Evolutionary conservation across 1,140 invertebrate species (phyloP).

Genomic region (Melitaea cinxia): DNA sequence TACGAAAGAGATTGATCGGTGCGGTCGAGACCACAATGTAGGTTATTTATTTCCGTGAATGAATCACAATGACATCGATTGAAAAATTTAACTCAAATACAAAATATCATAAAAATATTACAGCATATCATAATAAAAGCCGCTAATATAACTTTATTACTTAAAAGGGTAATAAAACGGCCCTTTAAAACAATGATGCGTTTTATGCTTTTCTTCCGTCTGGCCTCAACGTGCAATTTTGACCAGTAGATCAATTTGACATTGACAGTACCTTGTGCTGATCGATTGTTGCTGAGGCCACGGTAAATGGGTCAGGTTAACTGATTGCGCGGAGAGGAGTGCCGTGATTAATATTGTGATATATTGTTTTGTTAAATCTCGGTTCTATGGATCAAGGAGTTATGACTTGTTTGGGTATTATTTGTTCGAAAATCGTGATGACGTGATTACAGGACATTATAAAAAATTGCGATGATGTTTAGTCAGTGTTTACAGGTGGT

Average conservation of each 20-base stretch:
- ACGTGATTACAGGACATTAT: too few species aligned
- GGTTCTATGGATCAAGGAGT: too few species aligned
- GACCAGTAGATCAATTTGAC: slow-evolving; percentile 40
- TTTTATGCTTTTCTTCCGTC: slow-evolving; percentile 33
- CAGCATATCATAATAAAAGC: not conserved
- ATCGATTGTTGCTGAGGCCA: slow-evolving; percentile 13
- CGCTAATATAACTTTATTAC: not conserved
- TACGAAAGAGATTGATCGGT: too few species aligned
- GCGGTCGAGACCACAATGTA: too few species aligned
- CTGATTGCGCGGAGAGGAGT: slow-evolving; percentile 8
- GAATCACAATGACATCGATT: too few species aligned
- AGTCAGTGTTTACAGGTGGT: too few species aligned
- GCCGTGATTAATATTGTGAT: not conserved
- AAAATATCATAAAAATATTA: too few species aligned
- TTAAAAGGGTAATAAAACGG: slow-evolving; percentile 13
- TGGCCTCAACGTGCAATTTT: slow-evolving; percentile 39
- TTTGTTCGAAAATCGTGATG: too few species aligned
- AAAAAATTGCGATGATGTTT: too few species aligned
- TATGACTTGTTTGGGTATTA: too few species aligned
- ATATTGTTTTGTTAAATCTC: not conserved
- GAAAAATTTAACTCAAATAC: too few species aligned
- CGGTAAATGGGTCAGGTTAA: slow-evolving; percentile 37
- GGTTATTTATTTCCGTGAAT: too few species aligned
- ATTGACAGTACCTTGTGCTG: slow-evolving; percentile 32
- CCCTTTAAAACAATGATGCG: slow-evolving; percentile 20